Percentiles rank a stretch among this genome's conserved stretches.
Evolutionary conservation across 2,113 vertebrate species (phyloP).

Genomic region (Electrona antarctica): DNA sequence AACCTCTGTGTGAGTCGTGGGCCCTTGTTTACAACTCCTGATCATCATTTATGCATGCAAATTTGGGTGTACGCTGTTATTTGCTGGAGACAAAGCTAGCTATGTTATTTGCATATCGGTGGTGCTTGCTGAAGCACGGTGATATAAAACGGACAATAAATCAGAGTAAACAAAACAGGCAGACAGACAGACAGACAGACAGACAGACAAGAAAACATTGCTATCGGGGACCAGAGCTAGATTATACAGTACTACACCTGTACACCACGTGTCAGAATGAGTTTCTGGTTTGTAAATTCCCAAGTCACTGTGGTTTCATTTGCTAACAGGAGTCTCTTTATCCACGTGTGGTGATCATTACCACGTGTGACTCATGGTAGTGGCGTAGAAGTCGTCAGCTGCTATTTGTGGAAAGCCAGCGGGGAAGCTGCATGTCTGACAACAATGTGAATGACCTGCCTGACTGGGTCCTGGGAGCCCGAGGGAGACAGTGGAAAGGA

Average conservation of each 20-base stretch:
- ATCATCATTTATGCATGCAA: conserved; percentile 45
- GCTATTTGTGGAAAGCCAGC: conserved; percentile 8
- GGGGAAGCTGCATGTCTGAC: not conserved
- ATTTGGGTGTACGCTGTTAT: conserved; percentile 37
- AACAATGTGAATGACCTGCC: not conserved
- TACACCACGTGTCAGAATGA: not conserved
- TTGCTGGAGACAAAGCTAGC: conserved; percentile 55
- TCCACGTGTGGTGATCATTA: conserved; percentile 20
- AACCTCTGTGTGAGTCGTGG: not conserved
- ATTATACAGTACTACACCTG: conserved; percentile 7
- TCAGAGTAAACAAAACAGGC: conserved; percentile 61
- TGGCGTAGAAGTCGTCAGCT: conserved; percentile 29
- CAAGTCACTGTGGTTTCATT: conserved; percentile 22
- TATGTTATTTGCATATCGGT: conserved; percentile 64
- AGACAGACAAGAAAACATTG: conserved; percentile 31
- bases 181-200: conserved; percentile 40
- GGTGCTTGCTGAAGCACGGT: conserved; percentile 35
- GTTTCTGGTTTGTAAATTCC: conserved; percentile 23
- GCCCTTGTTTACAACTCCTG: conserved; percentile 9
- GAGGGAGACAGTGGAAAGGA: not conserved
- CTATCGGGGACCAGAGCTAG: conserved; percentile 31
- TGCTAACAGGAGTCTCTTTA: conserved; percentile 14
- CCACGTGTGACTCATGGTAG: conserved; percentile 31
- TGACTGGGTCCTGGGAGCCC: not conserved
- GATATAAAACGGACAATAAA: conserved; percentile 67